Conservation (phyloP, 2,888 invertebrate genomes). For the Drosophila greeni region DNA sequence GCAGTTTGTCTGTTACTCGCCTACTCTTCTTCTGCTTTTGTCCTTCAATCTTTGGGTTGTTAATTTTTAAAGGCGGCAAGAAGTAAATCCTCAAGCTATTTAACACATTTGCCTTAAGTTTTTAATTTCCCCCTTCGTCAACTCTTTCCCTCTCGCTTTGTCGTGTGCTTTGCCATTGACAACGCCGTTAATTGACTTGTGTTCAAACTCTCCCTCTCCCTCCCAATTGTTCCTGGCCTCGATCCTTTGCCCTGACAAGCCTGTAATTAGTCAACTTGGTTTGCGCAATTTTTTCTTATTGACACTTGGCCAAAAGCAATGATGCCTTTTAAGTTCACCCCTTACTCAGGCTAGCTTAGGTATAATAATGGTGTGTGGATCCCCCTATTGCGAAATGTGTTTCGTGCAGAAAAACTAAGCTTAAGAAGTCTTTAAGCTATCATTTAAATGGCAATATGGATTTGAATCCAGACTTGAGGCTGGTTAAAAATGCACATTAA, state of each 20-base stretch:
- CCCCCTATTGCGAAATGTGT: background rate
- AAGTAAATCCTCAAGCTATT: slow-evolving; percentile 50
- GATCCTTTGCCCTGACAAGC: slow-evolving; percentile 34
- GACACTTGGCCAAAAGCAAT: slow-evolving; percentile 53
- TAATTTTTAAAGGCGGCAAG: slow-evolving; percentile 26
- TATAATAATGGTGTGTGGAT: slow-evolving; percentile 25
- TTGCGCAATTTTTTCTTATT: slow-evolving; percentile 55
- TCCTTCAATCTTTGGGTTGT: slow-evolving; percentile 27
- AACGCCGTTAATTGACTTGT: slow-evolving; percentile 61
- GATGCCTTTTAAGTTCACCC: slow-evolving; percentile 31
- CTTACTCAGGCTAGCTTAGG: slow-evolving; percentile 29
- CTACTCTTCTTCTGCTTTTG: background rate
- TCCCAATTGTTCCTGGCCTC: slow-evolving; percentile 6
- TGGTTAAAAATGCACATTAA: background rate
- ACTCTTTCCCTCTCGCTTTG: slow-evolving; percentile 5
- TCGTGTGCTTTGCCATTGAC: slow-evolving; percentile 51
- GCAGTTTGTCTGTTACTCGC: background rate
- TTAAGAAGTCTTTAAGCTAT: background rate
- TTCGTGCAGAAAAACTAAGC: background rate
- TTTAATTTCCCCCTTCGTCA: slow-evolving; percentile 13
- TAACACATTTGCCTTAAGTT: slow-evolving; percentile 31
- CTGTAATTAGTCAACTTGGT: slow-evolving; percentile 62
- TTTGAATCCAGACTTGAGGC: background rate
- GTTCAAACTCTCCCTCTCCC: slow-evolving; percentile 37
- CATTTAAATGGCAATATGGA: background rate